Base-by-base conservation (phyloP, 2,888 invertebrate species). In the Acanthosepion esculentum region DNA sequence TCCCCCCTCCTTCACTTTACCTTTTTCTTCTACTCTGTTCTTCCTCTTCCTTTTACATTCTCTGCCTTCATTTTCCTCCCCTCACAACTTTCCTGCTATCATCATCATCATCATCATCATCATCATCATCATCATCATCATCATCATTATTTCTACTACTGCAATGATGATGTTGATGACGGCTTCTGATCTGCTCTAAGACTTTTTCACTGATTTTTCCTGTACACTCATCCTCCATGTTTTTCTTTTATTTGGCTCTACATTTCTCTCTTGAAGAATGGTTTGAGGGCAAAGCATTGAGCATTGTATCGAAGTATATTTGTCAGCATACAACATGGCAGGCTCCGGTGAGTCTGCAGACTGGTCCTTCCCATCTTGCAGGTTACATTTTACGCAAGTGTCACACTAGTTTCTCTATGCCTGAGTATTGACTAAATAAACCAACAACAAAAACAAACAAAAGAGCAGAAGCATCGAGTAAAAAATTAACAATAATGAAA, bases 301-400 rank as follows among this genome's bases (percentile, higher is more conserved):
- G 23, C 59, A 59, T 59, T 78, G 78, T 78, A 78, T 78, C 78
- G 78, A 78, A 78, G 33, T 78, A 78, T 78, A 78, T 78, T 78
- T 78, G 78, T 78, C 78, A 78, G 78, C 78, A 78, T 78, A 78
- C 78, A 78, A 78, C 23, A 78, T 78, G n/a, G 78, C 78, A 78
- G 78, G 78, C 78, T 78, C 78, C 78, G 20, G 7, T n/a, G 78
- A 78, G 78, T 78, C 78, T 78, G 78, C 78, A n/a, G 78, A 78
- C n/a, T n/a, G 78, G 78, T 78, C n/a, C 78, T 78, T 78, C 78
- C 78, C 78, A 10, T 78, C 78, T 78, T 78, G 15, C 78, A 78
- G 78, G 78, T 78, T 78, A 78, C 78, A 78, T 78, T 78, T 78
- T 78, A n/a, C n/a, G n/a, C 78, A 78, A 78, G 78, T 78, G 78